Percentiles rank a stretch among this genome's conserved stretches.
Conservation (phyloP, 1,140 invertebrate species). For the Zaprionus inermis region DNA sequence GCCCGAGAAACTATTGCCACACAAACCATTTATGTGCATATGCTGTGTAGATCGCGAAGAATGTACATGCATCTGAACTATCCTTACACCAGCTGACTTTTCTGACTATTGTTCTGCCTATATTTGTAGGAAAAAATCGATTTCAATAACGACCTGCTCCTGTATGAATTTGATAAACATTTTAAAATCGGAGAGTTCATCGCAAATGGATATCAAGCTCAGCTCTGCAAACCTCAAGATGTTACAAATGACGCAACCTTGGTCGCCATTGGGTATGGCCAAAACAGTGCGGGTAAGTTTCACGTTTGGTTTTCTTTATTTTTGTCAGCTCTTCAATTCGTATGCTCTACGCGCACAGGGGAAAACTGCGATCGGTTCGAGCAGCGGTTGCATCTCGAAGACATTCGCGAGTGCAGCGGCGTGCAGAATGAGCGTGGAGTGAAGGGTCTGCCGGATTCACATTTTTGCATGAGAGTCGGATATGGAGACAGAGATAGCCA, state of each 20-base stretch:
- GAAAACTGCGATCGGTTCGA: constrained; percentile 21
- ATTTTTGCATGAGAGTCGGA: constrained; percentile 25
- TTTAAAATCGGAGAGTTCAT: neutral
- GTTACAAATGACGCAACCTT: neutral
- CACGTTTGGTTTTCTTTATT: neutral
- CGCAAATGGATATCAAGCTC: neutral
- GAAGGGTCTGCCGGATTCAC: neutral
- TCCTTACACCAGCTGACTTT: no score
- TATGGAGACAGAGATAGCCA: rapidly evolving
- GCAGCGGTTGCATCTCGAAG: neutral
- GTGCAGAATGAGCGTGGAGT: neutral
- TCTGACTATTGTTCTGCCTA: neutral
- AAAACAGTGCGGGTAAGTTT: neutral
- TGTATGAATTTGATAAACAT: neutral
- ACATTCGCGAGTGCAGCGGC: neutral
- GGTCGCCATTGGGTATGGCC: neutral
- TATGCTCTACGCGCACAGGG: neutral
- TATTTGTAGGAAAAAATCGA: neutral
- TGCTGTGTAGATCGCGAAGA: no score
- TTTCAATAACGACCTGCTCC: neutral
- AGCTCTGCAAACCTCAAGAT: neutral
- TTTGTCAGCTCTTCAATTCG: neutral
- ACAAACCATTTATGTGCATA: no score
- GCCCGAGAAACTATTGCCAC: no score
- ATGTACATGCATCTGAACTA: no score